phyloP scores from a whole-genome alignment of 1,140 invertebrate species.

The Cydia fagiglandana region DNA sequence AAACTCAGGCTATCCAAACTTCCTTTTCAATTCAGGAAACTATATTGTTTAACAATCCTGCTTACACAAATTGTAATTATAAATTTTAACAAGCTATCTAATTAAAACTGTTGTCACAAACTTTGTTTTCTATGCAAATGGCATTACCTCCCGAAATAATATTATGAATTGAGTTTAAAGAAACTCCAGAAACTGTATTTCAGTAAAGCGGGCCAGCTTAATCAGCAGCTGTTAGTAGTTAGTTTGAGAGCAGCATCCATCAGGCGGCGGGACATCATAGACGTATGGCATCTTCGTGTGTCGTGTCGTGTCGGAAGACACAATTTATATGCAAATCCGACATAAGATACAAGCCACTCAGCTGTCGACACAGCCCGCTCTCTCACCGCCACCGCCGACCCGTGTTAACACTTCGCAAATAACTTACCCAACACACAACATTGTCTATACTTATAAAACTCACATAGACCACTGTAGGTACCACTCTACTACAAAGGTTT shows the following conservation, averaged over 20 bases:
- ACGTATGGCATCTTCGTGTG: slow-evolving; percentile 71
- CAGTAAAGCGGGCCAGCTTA: not conserved
- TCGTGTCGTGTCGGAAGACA: slow-evolving; percentile 68
- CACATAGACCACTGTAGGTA: not conserved
- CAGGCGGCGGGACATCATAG: slow-evolving; percentile 50
- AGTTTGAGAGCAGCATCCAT: not conserved
- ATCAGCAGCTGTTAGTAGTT: slow-evolving; percentile 24
- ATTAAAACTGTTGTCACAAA: slow-evolving; percentile 13
- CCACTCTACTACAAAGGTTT: not conserved
- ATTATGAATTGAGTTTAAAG: slow-evolving; percentile 11
- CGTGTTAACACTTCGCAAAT: slow-evolving; percentile 72
- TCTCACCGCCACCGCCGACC: slow-evolving; percentile 41
- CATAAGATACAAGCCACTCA: slow-evolving; percentile 73
- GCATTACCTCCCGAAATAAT: slow-evolving; percentile 2
- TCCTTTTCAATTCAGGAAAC: not conserved
- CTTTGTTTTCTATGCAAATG: slow-evolving; percentile 9
- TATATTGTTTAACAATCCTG: not conserved
- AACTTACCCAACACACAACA: slow-evolving; percentile 48
- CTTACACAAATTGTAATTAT: slow-evolving; percentile 18
- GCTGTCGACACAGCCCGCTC: slow-evolving; percentile 44
- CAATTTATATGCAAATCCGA: slow-evolving; percentile 78
- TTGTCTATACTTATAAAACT: slow-evolving; percentile 4
- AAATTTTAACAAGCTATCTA: slow-evolving; percentile 16
- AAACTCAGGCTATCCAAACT: not conserved
- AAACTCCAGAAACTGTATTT: slow-evolving; percentile 16